Base-by-base conservation (phyloP, 1,140 invertebrate species). In the Palaemon carinicauda region DNA sequence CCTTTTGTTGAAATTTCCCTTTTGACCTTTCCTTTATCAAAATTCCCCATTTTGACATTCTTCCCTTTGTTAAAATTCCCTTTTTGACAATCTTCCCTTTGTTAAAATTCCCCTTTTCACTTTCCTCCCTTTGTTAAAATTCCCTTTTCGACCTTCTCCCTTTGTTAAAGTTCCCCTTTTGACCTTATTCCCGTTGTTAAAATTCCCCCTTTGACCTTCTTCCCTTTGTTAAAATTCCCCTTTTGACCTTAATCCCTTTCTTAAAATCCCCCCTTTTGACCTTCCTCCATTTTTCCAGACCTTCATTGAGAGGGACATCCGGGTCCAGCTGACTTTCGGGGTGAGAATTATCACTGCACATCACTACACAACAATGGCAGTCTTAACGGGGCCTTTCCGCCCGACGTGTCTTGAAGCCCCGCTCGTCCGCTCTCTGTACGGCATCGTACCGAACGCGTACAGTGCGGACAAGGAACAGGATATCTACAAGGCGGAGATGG, bases 271-370 rank as follows among this genome's bases (percentile, higher is more conserved):
- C 17, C 19, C 50, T 73, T n/a, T 21, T 52, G 10, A 27, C 14
- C 52, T 74, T 60, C 52, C 21, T 17, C 24, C 31, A n/a, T n/a
- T 75, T 19, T 24, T 27, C 12, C 85, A 88, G 87, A 88, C 87
- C 4, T 88, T 88, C n/a, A 80, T 88, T 14, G 87, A 88, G 56
- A n/a, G 81, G n/a, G 87, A 88, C 65, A 88, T 82, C 27, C 74
- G 87, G 1, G 87, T 88, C 24, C 80, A 88, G 77, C 81, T 88
- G 17, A 88, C 87, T 12, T 88, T 88, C 80, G 77, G 80, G 14
- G 80, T 88, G n/a, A 54, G 87, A 0, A 81, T 88, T 9, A 80
- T 82, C 24, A 77, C 74, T 17, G 87, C 87, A 0, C 87, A 82
- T 29, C 87, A 88, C 77, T 83, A 82, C 65, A 79, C 87, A 60